Percentiles rank a stretch among this genome's conserved stretches.
Evolutionary conservation across 2,888 invertebrate species (phyloP).

Genomic region (Julus scandinavius): DNA sequence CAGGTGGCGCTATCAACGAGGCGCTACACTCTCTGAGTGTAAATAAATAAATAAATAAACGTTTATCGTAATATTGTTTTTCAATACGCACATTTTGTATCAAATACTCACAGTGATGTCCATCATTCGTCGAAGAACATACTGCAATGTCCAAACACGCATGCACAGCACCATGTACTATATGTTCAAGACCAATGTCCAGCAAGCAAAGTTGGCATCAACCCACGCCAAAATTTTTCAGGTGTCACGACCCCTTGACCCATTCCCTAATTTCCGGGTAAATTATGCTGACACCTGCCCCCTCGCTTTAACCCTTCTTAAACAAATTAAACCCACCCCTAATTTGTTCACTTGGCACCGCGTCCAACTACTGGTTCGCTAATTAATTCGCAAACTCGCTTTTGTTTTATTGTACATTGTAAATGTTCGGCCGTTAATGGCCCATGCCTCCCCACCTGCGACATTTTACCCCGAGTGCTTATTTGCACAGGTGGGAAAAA

Average conservation of each 20-base stretch:
- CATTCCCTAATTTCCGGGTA: neutral
- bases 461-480: neutral
- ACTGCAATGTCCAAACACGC: too few species aligned
- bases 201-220: neutral
- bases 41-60: too few species aligned
- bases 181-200: neutral
- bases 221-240: neutral
- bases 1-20: too few species aligned
- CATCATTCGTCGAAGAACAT: too few species aligned
- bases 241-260: constrained; percentile 35
- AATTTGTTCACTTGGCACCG: neutral
- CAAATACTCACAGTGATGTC: too few species aligned
- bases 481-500: neutral
- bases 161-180: too few species aligned
- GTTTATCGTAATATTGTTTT: too few species aligned
- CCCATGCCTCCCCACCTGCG: neutral
- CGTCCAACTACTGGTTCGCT: neutral
- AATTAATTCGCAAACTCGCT: constrained; percentile 6
- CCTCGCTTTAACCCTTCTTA: neutral
- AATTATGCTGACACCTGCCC: neutral
- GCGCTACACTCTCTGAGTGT: too few species aligned
- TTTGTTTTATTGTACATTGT: constrained; percentile 2
- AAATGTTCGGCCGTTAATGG: neutral
- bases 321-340: neutral
- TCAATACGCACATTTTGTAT: too few species aligned